phyloP scores from a whole-genome alignment of 2,113 vertebrate species.

The Microtus richardsoni region DNA sequence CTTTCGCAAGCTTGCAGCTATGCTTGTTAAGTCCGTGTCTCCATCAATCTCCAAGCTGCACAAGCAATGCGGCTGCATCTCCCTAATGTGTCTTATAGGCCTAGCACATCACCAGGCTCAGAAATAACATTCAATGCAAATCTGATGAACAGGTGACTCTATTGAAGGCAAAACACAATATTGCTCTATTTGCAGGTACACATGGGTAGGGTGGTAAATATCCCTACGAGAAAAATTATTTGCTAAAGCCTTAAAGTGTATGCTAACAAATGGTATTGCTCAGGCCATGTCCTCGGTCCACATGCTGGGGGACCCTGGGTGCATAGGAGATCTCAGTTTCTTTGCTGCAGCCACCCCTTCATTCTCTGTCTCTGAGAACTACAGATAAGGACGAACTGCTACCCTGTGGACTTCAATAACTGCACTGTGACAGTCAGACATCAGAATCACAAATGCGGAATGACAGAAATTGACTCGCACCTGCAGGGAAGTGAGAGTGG shows the following conservation, averaged over 20 bases:
- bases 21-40: not conserved
- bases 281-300: not conserved
- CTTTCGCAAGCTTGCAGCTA: not conserved
- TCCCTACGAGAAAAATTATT: not conserved
- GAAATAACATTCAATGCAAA: not conserved
- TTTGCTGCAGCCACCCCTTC: not conserved
- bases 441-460: conserved; percentile 49
- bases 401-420: conserved; percentile 45
- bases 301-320: not conserved
- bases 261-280: not conserved
- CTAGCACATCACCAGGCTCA: not conserved
- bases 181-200: not conserved
- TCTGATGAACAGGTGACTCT: not conserved
- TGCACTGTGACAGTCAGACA: conserved; percentile 38
- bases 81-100: not conserved
- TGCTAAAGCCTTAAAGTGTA: not conserved
- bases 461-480: conserved; percentile 63
- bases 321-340: not conserved
- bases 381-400: conserved; percentile 57
- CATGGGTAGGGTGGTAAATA: not conserved
- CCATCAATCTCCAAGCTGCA: not conserved
- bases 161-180: not conserved
- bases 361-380: conserved; percentile 61
- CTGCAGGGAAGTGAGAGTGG: conserved; percentile 59
- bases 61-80: not conserved